Evolutionary conservation across 2,797 vertebrate species (phyloP).

Genomic region (Coluber constrictor): DNA sequence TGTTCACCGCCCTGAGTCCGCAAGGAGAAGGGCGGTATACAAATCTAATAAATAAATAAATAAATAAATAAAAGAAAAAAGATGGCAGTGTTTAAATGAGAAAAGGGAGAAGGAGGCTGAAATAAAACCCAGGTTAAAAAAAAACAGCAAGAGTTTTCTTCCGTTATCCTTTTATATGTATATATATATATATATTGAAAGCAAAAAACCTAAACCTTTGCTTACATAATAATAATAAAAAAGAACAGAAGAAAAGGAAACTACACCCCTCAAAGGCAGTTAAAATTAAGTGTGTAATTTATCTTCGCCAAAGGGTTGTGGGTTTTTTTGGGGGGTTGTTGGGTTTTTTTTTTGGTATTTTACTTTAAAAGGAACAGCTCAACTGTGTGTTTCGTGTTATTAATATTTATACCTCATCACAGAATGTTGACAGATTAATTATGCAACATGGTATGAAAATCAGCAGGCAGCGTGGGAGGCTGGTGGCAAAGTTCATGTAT

Average conservation of each 20-base stretch:
- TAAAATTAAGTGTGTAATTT: conserved; percentile 71
- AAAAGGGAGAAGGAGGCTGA: not conserved
- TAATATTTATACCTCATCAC: conserved; percentile 79
- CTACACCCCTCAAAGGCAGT: conserved; percentile 61
- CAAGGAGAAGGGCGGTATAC: no score
- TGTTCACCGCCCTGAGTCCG: no score
- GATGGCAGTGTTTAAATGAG: not conserved
- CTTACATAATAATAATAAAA: not conserved
- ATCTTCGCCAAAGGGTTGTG: conserved; percentile 50
- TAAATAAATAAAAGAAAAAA: not conserved
- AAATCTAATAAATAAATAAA: no score
- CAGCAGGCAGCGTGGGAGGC: conserved; percentile 68
- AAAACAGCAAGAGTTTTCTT: conserved; percentile 13
- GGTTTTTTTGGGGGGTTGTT: conserved; percentile 12
- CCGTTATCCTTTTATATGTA: not conserved
- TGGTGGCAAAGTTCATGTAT: conserved; percentile 69
- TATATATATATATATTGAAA: conserved; percentile 10
- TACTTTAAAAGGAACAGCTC: conserved; percentile 74
- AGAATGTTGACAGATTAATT: conserved; percentile 80
- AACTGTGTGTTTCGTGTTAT: conserved; percentile 74
- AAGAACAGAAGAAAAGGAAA: not conserved
- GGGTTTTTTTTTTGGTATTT: not conserved
- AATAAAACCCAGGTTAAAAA: conserved; percentile 12
- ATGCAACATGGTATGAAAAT: conserved; percentile 73
- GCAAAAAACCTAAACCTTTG: not conserved